These are phyloP conservation scores for Amphimedon queenslandica DNA, from an alignment of 37 sponge, comb jelly and placozoan genomes.

Conservation along the genomic window DNA sequence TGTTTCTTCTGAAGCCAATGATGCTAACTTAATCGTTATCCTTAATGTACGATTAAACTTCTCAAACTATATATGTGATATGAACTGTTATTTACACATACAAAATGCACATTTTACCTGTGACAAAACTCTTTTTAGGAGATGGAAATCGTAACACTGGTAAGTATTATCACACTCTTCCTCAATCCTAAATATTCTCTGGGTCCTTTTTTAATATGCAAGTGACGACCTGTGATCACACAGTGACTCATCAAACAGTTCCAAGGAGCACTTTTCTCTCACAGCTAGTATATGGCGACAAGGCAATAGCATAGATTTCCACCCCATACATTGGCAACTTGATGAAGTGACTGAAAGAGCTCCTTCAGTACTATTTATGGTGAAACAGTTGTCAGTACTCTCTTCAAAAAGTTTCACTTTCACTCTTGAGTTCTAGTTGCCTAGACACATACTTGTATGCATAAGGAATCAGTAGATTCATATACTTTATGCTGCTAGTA, in stretches of 20 bases:
- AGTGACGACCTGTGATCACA: constrained; percentile 30
- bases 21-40: constrained; percentile 20
- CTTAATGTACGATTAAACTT: constrained; percentile 16
- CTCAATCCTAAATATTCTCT: constrained; percentile 27
- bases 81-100: too few relatives aligned
- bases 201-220: constrained; percentile 20
- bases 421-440: constrained; percentile 14
- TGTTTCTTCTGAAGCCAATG: constrained; percentile 1
- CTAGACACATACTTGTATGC: constrained; percentile 28
- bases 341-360: neutral
- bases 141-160: neutral
- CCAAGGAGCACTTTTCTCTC: constrained; percentile 6
- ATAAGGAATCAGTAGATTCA: constrained; percentile 26
- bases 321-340: constrained; percentile 15
- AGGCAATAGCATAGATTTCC: constrained; percentile 39
- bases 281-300: constrained; percentile 42
- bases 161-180: too few relatives aligned
- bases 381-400: neutral
- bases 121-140: too few relatives aligned
- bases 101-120: too few relatives aligned
- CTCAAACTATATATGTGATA: constrained; percentile 5
- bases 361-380: constrained; percentile 12
- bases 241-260: constrained; percentile 21
- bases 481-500: neutral
- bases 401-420: constrained; percentile 11